A percentile compares a stretch with the other conserved stretches of the same genome.
These are phyloP conservation scores for Microhierax caerulescens DNA, from an alignment of 2,797 vertebrate species.

Conservation along the genomic window DNA sequence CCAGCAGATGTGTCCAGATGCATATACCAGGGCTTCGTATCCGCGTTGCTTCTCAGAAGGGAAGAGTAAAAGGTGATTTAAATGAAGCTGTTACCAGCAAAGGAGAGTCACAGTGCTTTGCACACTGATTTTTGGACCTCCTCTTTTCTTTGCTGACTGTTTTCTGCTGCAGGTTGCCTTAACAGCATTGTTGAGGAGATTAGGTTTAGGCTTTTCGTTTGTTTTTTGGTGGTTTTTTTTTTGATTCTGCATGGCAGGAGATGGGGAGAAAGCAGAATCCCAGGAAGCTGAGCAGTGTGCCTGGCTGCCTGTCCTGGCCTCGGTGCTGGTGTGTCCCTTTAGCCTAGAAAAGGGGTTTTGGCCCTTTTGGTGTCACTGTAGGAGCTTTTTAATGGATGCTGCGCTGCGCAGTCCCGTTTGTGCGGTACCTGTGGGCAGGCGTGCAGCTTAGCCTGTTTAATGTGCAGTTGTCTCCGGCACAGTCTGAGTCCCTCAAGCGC, in stretches of 20 bases:
- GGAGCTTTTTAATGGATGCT: background rate
- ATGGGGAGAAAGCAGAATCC: background rate
- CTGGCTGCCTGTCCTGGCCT: background rate
- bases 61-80: background rate
- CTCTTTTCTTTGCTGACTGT: background rate
- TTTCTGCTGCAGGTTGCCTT: background rate
- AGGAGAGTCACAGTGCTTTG: background rate
- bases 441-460: background rate
- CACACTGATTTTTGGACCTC: background rate
- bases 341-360: background rate
- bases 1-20: background rate
- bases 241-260: background rate
- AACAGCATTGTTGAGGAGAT: background rate
- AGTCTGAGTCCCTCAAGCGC: background rate
- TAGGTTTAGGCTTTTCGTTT: background rate
- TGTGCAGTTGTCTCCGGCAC: background rate
- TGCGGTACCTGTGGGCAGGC: background rate
- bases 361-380: background rate
- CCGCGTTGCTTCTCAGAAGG: background rate
- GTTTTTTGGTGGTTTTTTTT: background rate
- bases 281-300: background rate
- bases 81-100: background rate
- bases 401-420: too few relatives aligned
- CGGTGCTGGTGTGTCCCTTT: accelerated
- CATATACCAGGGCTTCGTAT: background rate